Conservation (phyloP, 2,113 vertebrate genomes). For the Sapayoa aenigma region DNA sequence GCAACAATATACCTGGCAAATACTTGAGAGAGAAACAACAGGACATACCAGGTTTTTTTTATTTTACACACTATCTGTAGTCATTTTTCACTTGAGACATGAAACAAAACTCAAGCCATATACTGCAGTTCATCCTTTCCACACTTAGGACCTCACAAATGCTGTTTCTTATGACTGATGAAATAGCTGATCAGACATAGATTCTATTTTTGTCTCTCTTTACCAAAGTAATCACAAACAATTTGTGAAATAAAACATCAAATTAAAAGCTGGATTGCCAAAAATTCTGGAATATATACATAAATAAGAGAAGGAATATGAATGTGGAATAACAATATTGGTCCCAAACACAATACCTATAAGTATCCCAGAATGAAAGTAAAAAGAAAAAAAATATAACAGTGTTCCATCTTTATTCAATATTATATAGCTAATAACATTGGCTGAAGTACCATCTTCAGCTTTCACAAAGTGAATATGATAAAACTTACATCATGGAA, state of each 20-base stretch:
- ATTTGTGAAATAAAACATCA: background rate
- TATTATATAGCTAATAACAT: background rate
- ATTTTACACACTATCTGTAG: background rate
- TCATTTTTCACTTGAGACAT: background rate
- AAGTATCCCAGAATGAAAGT: background rate
- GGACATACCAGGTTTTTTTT: background rate
- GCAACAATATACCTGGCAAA: background rate
- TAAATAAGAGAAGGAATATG: background rate
- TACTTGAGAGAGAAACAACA: background rate
- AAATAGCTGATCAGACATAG: background rate
- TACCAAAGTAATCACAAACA: background rate
- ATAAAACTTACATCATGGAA: background rate
- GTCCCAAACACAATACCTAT: background rate
- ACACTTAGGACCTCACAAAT: background rate
- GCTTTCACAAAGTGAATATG: background rate
- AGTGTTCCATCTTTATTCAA: background rate
- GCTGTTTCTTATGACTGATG: background rate
- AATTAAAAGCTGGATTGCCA: background rate
- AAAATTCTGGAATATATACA: background rate
- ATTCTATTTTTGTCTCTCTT: background rate
- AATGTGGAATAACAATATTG: background rate
- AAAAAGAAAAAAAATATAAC: background rate
- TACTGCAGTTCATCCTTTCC: background rate
- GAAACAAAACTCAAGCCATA: background rate
- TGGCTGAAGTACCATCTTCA: background rate